Evolutionary conservation across 2,797 vertebrate genomes (phyloP), one percentile per base, ranked within the genome.

Genomic region (Aldrovandia affinis): DNA sequence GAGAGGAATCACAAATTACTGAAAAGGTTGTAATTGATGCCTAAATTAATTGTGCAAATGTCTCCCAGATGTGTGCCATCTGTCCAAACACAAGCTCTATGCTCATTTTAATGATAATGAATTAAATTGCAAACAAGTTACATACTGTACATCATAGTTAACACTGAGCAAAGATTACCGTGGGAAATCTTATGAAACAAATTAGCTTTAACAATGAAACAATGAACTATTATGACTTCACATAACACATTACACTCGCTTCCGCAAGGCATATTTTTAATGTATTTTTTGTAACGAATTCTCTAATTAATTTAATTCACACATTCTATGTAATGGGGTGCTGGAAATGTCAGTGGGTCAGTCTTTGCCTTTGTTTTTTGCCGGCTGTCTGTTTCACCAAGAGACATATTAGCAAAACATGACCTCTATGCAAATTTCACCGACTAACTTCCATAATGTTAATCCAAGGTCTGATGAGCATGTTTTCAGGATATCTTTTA

Each of bases 111-210:
- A 98, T 98, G 96, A 96, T 97, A 61, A 97, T 97, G 97, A 98
- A 98, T 98, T 96, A 96, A 97, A 97, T 93, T 94, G 94, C 95
- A 96, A 98, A 98, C 97, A 98, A 97, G 96, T 95, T 95, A 93
- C 94, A 97, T 97, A 55, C 65, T 28, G 81, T 85, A 96, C 94
- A 97, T 97, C 96, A 97, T 95, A 94, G 93, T 93, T 95, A 95
- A 94, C 90, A 93, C 90, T 82, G 90, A 91, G 94, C 88, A 89
- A 91, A 94, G 95, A 96, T 95, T 95, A 96, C 94, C 91, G 93
- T 95, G 95, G 94, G 94, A 96, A 96, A 92, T 95, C 95, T 97
- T 97, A 96, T 93, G 94, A 97, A 96, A 96, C 95, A 97, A 97
- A 97, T 97, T 96, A 96, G 95, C 95, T 95, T 95, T 93, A 96